Evolutionary conservation across 2,888 invertebrate species (phyloP).

Genomic region (Gandaritis pyraliata): DNA sequence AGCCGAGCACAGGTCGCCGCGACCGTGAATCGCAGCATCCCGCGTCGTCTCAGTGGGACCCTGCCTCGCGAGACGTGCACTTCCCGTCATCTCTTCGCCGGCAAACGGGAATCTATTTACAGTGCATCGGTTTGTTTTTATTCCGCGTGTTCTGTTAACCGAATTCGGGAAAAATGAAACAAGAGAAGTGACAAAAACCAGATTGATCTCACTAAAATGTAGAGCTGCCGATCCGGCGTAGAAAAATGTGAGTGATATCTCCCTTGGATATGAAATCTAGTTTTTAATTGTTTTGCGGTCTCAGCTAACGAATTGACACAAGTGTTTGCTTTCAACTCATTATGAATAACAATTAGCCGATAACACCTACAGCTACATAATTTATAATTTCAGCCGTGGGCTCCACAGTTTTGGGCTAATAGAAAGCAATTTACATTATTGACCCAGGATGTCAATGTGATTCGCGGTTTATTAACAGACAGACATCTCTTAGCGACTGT

Average conservation of each 20-base stretch:
- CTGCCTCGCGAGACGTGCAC: constrained; percentile 70
- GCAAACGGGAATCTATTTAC: constrained; percentile 34
- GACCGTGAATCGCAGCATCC: constrained; percentile 78
- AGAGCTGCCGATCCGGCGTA: constrained; percentile 74
- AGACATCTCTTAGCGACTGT: not conserved
- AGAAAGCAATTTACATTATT: constrained; percentile 16
- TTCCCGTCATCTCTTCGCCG: constrained; percentile 58
- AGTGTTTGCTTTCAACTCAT: constrained; percentile 19
- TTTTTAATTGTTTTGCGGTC: constrained; percentile 28
- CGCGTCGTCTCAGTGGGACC: constrained; percentile 64
- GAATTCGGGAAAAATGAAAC: constrained; percentile 49
- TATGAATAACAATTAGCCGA: constrained; percentile 11
- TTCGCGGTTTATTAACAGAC: not conserved
- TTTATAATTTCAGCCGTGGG: not conserved
- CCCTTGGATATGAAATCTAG: constrained; percentile 29
- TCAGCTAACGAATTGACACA: constrained; percentile 22
- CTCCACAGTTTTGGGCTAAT: constrained; percentile 1
- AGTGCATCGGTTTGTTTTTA: constrained; percentile 31
- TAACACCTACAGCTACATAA: not conserved
- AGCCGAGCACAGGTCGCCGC: constrained; percentile 73
- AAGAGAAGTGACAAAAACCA: constrained; percentile 55
- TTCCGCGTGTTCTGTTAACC: constrained; percentile 34
- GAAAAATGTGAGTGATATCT: constrained; percentile 76
- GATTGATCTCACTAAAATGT: constrained; percentile 69
- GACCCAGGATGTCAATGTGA: constrained; percentile 10